Evolutionary conservation across 2,797 vertebrate species (phyloP), one percentile per base, ranked within the genome.

Genomic region (Microchirus variegatus): DNA sequence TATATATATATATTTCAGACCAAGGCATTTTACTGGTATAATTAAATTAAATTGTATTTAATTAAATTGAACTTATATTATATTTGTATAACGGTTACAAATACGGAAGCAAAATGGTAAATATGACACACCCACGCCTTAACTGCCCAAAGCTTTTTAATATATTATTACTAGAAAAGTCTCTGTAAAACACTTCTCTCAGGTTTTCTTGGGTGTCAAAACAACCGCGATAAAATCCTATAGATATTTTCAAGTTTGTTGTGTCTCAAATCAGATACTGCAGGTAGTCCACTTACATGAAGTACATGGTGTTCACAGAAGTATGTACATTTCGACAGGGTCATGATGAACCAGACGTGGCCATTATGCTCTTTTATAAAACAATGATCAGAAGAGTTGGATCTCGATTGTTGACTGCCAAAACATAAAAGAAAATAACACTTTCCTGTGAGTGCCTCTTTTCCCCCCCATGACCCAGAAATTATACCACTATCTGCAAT

Each of bases 91-190:
- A 22, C 1, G 6, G 8, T 48, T 18, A 63, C 55, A 65, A 17
- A 53, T 14, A 49, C 12, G 49, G 62, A 50, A 54, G 59, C 49
- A 22, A 22, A 22, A 22, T 53, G 17, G 43, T 17, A 64, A 73
- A 56, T 59, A 17, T 35, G 17, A 80, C 18, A 53, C 49, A 14
- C 49, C 54, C 8, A 36, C 65, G 51, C 51, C 56, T 68, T 76
- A 77, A 75, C 17, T 77, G 51, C 62, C 53, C 43, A 59, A 44
- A 15, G 11, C n/a, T 52, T 52, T 52, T 8, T 61, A 46, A 40
- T 17, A 3, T 16, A 59, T 45, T 26, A 53, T 5, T 2, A 38
- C 63, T 56, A 61, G 58, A 79, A 59, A 68, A 15, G 14, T 62
- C 46, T 18, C 18, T 59, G 17, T 73, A 74, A 74, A 63, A 61